Evolutionary conservation across 2,797 vertebrate species (phyloP), one percentile per base, ranked within the genome.

Genomic region (Danio albolineatus): DNA sequence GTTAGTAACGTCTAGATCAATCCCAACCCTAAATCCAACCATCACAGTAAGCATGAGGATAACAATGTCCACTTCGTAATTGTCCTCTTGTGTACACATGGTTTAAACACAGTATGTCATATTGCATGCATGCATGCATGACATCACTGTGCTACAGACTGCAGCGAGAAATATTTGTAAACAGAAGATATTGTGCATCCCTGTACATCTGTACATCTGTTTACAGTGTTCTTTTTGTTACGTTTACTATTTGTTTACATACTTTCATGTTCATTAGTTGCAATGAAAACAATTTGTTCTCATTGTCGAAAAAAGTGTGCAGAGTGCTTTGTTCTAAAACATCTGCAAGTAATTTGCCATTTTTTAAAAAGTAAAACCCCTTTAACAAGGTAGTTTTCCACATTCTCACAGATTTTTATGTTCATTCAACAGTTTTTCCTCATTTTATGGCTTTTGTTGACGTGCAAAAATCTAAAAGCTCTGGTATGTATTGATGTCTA

Each of bases 341-440:
- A 91, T 93, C 89, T 92, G 91, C 83, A 85, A 89, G 83, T 86
- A 78, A 90, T 92, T 91, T 87, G 69, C 19, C 3, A n/a, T 36
- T 82, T 78, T 82, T 36, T 51, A 28, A 28, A 16, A 73, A 56
- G 19, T 70, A 77, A 70, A 57, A 51, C 62, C 72, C 64, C 78
- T 88, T 89, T 86, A 86, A 83, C 73, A 39, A 82, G 53, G 76
- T 69, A 83, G 46, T 87, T 91, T 91, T 91, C 84, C 85, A 83
- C 70, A 77, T 74, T n/a, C 5, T 14, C 10, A 38, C 74, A 82
- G 64, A 81, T 86, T 75, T 76, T 80, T 78, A 66, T 53, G 83
- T 86, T 38, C 67, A 74, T 64, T 65, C 80, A 67, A 51, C 75
- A 85, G 76, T 59, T 83, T 49, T 76, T 71, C 9, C 76, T 10